These are phyloP conservation scores for Melipona bicolor DNA, from an alignment of 2,888 invertebrate species.

Conservation along the genomic window DNA sequence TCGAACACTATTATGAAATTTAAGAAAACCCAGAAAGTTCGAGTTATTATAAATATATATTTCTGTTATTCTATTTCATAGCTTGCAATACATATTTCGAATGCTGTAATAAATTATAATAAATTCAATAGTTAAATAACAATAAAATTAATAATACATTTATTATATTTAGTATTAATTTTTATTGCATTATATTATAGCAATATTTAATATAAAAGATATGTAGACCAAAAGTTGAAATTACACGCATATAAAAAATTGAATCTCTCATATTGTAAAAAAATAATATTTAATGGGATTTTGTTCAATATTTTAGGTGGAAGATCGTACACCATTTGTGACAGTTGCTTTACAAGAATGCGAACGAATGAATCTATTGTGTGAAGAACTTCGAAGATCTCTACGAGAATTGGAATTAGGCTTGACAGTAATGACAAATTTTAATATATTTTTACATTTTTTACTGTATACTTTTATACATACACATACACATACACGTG, in stretches of 20 bases:
- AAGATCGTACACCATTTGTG: constrained; percentile 95
- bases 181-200: no score
- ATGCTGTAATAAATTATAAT: no score
- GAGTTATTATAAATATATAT: no score
- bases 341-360: constrained; percentile 97
- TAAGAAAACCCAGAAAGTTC: no score
- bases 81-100: no score
- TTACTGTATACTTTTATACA: neutral
- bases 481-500: neutral
- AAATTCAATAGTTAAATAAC: no score
- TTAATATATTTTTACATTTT: neutral
- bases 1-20: no score
- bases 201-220: neutral
- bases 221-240: neutral
- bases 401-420: constrained; percentile 94
- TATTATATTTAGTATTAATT: no score
- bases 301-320: constrained; percentile 83
- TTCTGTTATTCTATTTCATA: no score
- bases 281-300: neutral
- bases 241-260: no score
- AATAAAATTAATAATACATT: no score
- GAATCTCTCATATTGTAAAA: neutral
- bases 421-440: constrained; percentile 88
- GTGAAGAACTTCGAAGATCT: constrained; percentile 92
- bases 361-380: constrained; percentile 96